Conservation (phyloP, 2,888 invertebrate genomes). For the Cosmia pyralina region DNA sequence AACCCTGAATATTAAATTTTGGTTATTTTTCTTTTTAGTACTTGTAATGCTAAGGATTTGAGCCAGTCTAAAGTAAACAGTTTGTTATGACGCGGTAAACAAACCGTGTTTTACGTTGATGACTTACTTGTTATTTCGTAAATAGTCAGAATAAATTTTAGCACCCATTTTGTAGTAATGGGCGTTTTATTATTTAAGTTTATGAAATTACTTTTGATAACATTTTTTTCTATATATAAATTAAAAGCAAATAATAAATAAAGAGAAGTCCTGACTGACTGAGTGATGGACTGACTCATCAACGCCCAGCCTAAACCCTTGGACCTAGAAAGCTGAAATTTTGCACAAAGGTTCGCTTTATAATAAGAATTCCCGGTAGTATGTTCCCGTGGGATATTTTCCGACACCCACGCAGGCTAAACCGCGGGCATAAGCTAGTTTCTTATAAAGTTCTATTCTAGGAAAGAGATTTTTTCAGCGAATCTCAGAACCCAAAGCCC, state of each 20-base stretch:
- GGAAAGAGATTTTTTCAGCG: not conserved
- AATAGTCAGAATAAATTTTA: not conserved
- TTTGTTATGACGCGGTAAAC: conserved; percentile 33
- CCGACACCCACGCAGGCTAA: no score
- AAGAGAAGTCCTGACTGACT: no score
- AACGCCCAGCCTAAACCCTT: no score
- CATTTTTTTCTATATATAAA: not conserved
- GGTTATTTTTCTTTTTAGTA: conserved; percentile 23
- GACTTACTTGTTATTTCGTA: conserved; percentile 20
- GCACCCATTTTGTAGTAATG: not conserved
- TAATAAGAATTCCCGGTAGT: no score
- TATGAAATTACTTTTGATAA: not conserved
- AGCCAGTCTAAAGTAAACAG: conserved; percentile 27
- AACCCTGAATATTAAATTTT: conserved; percentile 26
- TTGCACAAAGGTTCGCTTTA: no score
- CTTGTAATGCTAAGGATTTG: conserved; percentile 30
- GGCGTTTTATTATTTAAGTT: not conserved
- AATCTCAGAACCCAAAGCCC: not conserved
- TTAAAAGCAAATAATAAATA: no score
- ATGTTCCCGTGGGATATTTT: no score
- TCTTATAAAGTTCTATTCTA: not conserved
- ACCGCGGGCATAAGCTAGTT: no score
- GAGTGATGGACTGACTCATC: no score
- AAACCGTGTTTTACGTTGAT: conserved; percentile 5
- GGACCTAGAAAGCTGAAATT: no score